A percentile compares a stretch with the other conserved stretches of the same genome.
Evolutionary conservation across 1,140 invertebrate species (phyloP).

Genomic region (Nebria ingens): DNA sequence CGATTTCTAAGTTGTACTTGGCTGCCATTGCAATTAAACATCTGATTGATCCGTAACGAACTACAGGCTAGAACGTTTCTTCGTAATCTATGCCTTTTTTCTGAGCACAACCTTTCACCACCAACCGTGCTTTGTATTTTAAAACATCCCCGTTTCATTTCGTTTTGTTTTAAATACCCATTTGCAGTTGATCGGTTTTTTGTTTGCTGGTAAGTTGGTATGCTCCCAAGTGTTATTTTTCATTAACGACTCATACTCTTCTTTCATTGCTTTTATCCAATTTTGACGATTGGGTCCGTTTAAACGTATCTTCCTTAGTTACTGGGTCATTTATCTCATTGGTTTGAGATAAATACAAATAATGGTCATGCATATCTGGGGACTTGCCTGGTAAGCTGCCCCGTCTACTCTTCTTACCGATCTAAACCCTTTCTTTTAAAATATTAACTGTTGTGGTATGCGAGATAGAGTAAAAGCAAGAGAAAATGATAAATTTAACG

Average conservation of each 20-base stretch:
- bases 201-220: slow-evolving; percentile 12
- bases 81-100: slow-evolving; percentile 18
- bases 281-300: slow-evolving; percentile 4
- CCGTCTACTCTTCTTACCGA: too few species aligned
- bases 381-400: too few species aligned
- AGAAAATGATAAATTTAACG: too few species aligned
- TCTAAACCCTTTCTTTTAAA: too few species aligned
- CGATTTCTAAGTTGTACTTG: slow-evolving; percentile 21
- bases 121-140: slow-evolving; percentile 19
- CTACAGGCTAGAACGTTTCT: slow-evolving; percentile 20
- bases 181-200: slow-evolving; percentile 5
- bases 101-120: slow-evolving; percentile 23
- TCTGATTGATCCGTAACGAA: slow-evolving; percentile 23
- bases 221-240: slow-evolving; percentile 17
- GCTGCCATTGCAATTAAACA: slow-evolving; percentile 25
- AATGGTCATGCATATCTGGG: neutral
- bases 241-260: slow-evolving; percentile 16
- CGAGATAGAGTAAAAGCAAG: too few species aligned
- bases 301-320: slow-evolving; percentile 12
- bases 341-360: slow-evolving; percentile 11
- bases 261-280: slow-evolving; percentile 19
- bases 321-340: slow-evolving; percentile 5
- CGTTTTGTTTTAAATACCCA: slow-evolving; percentile 14
- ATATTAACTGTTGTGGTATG: too few species aligned
- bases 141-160: slow-evolving; percentile 5